Percentiles rank a stretch among this genome's conserved stretches.
phyloP scores from a whole-genome alignment of 2,113 vertebrate genomes.

The Megaceryle torquata region DNA sequence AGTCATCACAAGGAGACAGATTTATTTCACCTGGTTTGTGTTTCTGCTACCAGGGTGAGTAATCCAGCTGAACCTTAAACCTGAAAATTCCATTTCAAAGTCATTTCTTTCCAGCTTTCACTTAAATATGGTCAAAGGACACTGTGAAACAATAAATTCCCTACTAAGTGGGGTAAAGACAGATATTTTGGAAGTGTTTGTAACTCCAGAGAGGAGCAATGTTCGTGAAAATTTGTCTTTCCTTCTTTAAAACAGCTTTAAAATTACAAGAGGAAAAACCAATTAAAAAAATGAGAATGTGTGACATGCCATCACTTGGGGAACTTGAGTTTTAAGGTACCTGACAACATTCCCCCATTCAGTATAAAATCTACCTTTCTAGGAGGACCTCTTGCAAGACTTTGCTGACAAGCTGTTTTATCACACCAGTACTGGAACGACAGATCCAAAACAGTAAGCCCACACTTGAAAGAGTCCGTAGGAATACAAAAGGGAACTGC shows the following conservation, averaged over 20 bases:
- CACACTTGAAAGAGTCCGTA: fast-evolving
- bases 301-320: neutral
- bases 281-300: fast-evolving
- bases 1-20: neutral
- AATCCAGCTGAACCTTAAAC: slow-evolving; percentile 9
- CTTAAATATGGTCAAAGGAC: neutral
- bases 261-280: neutral
- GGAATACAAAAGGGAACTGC: neutral
- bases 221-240: neutral
- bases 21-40: slow-evolving; percentile 14
- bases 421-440: neutral
- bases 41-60: neutral
- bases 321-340: neutral
- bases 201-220: neutral
- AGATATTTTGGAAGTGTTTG: neutral
- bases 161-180: neutral
- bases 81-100: neutral
- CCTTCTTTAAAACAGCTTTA: neutral
- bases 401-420: slow-evolving; percentile 13
- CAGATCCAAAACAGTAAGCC: neutral
- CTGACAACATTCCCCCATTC: neutral
- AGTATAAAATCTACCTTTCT: neutral
- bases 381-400: neutral
- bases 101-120: slow-evolving; percentile 20
- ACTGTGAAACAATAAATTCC: neutral